Percentiles rank a stretch among this genome's conserved stretches.
These are phyloP conservation scores for Hesperia comma DNA, from an alignment of 2,888 invertebrate genomes.

Conservation along the genomic window DNA sequence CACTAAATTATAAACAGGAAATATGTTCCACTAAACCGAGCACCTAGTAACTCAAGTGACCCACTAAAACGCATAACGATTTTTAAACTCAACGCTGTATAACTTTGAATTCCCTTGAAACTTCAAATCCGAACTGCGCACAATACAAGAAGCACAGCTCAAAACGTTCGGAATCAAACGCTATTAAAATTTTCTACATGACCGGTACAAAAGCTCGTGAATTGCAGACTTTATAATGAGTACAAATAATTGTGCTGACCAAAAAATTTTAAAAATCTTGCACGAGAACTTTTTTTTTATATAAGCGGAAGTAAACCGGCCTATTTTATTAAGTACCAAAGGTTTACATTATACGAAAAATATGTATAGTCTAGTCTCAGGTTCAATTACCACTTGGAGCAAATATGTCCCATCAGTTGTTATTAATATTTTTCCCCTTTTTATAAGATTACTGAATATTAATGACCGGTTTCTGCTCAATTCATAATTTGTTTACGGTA, in stretches of 20 bases:
- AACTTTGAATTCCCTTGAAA: constrained; percentile 8
- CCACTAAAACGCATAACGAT: not conserved
- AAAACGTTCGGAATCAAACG: constrained; percentile 4
- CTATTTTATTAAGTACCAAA: too few relatives aligned
- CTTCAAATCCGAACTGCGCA: not conserved
- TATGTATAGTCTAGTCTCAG: too few relatives aligned
- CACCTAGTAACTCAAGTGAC: not conserved
- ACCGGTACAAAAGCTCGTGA: constrained; percentile 1
- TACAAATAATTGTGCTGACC: not conserved
- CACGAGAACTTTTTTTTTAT: not conserved
- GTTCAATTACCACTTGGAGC: too few relatives aligned
- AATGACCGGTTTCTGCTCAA: too few relatives aligned
- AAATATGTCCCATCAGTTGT: too few relatives aligned
- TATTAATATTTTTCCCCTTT: too few relatives aligned
- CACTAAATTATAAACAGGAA: too few relatives aligned
- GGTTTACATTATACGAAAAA: too few relatives aligned
- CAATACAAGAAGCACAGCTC: constrained; percentile 3
- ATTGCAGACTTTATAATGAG: constrained; percentile 3
- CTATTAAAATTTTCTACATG: constrained; percentile 12
- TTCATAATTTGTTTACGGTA: too few relatives aligned
- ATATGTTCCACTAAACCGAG: not conserved
- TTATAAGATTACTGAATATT: too few relatives aligned
- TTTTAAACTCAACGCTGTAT: constrained; percentile 1
- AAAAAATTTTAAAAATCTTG: not conserved
- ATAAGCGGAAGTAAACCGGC: too few relatives aligned